phyloP scores from a whole-genome alignment of 2,888 invertebrate species.

The Theretra japonica region DNA sequence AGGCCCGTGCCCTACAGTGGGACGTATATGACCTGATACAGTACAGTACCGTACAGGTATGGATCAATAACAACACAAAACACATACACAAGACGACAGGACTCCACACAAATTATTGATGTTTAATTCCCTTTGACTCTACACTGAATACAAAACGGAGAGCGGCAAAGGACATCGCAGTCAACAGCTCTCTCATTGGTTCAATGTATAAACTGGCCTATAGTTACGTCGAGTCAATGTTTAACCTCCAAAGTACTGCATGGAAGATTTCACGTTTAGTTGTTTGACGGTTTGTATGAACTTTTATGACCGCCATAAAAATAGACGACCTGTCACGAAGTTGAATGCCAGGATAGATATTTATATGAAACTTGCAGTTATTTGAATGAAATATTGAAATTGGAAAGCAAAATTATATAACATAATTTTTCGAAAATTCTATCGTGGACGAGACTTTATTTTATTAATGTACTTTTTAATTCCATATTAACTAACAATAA shows the following conservation, averaged over 20 bases:
- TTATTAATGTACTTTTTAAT: too few relatives aligned
- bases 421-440: too few relatives aligned
- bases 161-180: slow-evolving; percentile 4
- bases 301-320: background rate
- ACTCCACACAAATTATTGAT: slow-evolving; percentile 1
- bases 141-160: background rate
- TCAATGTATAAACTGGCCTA: slow-evolving; percentile 24
- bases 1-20: too few relatives aligned
- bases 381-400: too few relatives aligned
- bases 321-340: background rate
- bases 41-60: too few relatives aligned
- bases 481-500: too few relatives aligned
- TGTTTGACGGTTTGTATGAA: background rate
- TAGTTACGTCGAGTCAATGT: slow-evolving; percentile 24
- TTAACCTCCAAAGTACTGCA: slow-evolving; percentile 10
- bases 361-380: background rate
- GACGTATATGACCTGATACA: too few relatives aligned
- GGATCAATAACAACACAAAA: background rate
- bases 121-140: background rate
- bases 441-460: too few relatives aligned
- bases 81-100: background rate
- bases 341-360: background rate
- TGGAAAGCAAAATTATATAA: too few relatives aligned
- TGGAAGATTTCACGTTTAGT: slow-evolving; percentile 11
- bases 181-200: slow-evolving; percentile 23